These are phyloP conservation scores for Spondyliosoma cantharus DNA, from an alignment of 2,797 vertebrate genomes.

Conservation along the genomic window DNA sequence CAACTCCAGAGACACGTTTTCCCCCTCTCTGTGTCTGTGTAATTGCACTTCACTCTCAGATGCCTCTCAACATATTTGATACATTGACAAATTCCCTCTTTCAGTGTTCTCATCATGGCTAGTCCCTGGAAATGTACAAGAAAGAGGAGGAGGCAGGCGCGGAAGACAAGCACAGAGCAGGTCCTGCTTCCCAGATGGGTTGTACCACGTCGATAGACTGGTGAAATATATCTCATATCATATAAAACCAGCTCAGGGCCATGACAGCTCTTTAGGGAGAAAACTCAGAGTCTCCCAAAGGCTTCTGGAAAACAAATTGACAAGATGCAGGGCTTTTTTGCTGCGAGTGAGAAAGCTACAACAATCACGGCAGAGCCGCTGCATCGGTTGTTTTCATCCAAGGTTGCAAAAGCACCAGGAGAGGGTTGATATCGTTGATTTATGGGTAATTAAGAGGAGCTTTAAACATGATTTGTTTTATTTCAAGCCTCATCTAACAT, in stretches of 20 bases:
- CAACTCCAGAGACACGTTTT: slow-evolving; percentile 63
- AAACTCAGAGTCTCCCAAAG: slow-evolving; percentile 63
- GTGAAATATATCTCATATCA: slow-evolving; percentile 83
- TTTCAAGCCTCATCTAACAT: slow-evolving; percentile 27
- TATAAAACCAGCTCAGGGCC: slow-evolving; percentile 76
- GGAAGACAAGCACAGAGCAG: slow-evolving; percentile 72
- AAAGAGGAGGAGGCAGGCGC: slow-evolving; percentile 67
- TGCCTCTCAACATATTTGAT: slow-evolving; percentile 79
- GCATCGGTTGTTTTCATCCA: slow-evolving; percentile 26
- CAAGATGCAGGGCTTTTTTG: slow-evolving; percentile 55
- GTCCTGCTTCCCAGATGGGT: slow-evolving; percentile 73
- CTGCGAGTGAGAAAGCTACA: slow-evolving; percentile 33
- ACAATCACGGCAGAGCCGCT: slow-evolving; percentile 28
- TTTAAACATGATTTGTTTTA: slow-evolving; percentile 65
- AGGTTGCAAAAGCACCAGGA: slow-evolving; percentile 23
- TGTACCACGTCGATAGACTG: slow-evolving; percentile 82
- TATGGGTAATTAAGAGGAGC: slow-evolving; percentile 57
- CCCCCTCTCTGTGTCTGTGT: slow-evolving; percentile 61
- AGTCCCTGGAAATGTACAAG: slow-evolving; percentile 78
- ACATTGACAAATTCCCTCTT: slow-evolving; percentile 79
- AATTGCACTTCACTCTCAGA: slow-evolving; percentile 80
- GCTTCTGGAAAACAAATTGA: slow-evolving; percentile 75
- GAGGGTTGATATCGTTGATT: slow-evolving; percentile 48
- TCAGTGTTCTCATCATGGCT: slow-evolving; percentile 79
- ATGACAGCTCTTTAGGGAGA: slow-evolving; percentile 73